These are phyloP conservation scores for Danio albolineatus DNA, from an alignment of 2,797 vertebrate genomes.

Conservation along the genomic window DNA sequence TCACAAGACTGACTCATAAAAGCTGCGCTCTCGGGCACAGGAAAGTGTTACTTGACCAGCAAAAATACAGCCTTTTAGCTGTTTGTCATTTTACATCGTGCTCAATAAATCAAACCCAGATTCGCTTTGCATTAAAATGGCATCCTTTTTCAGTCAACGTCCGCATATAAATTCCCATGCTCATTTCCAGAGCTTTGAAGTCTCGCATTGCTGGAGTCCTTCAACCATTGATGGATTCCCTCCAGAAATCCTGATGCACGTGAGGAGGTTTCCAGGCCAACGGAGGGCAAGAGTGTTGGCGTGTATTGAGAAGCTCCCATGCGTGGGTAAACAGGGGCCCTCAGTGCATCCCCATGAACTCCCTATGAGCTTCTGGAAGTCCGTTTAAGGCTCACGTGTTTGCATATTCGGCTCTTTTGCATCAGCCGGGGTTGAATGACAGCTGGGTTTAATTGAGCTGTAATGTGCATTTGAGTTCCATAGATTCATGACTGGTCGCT, in stretches of 20 bases:
- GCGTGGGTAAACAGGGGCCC: slow-evolving; percentile 79
- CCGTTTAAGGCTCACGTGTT: slow-evolving; percentile 2
- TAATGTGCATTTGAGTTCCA: not conserved
- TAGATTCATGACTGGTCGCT: slow-evolving; percentile 27
- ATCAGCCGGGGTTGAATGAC: not conserved
- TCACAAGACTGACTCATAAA: too few relatives aligned
- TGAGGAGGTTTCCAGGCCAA: slow-evolving; percentile 81
- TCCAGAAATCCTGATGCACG: slow-evolving; percentile 31
- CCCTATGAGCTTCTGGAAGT: slow-evolving; percentile 27
- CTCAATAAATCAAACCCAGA: too few relatives aligned
- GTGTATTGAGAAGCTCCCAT: slow-evolving; percentile 79
- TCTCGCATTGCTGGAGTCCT: slow-evolving; percentile 28
- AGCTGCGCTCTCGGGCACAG: too few relatives aligned
- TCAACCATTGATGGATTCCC: slow-evolving; percentile 43
- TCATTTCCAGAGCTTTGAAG: slow-evolving; percentile 23
- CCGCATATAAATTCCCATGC: not conserved
- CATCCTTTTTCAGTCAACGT: not conserved
- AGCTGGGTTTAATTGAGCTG: not conserved
- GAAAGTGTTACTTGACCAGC: too few relatives aligned
- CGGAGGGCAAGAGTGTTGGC: slow-evolving; percentile 75
- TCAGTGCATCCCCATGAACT: slow-evolving; percentile 47
- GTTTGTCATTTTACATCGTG: too few relatives aligned
- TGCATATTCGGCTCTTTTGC: not conserved
- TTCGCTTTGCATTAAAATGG: too few relatives aligned
- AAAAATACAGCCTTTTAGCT: too few relatives aligned